These are phyloP conservation scores for Hydropsyche tenuis DNA, from an alignment of 1,140 invertebrate genomes.

Conservation along the genomic window DNA sequence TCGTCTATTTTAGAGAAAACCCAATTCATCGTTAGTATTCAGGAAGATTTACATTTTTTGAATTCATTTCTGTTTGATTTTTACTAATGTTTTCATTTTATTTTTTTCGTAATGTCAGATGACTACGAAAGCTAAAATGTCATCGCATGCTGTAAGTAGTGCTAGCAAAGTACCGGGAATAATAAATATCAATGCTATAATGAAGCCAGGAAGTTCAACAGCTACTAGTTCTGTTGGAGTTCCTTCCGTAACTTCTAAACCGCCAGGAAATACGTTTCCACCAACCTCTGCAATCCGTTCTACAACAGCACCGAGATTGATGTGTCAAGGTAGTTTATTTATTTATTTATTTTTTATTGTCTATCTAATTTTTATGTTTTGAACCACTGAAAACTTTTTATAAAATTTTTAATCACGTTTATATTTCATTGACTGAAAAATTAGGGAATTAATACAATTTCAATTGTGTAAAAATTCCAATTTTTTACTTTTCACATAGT, in stretches of 20 bases:
- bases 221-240: background rate
- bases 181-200: background rate
- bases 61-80: too few relatives aligned
- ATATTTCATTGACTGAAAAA: too few relatives aligned
- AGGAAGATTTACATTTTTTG: background rate
- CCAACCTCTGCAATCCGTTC: background rate
- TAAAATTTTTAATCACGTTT: too few relatives aligned
- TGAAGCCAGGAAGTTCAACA: background rate
- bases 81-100: background rate
- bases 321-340: conserved; percentile 19
- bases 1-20: conserved; percentile 68
- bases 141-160: conserved; percentile 15
- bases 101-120: conserved; percentile 21
- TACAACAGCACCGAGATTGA: conserved; percentile 15
- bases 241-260: conserved; percentile 7
- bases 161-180: conserved; percentile 29
- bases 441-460: too few relatives aligned
- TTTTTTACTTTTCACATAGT: conserved; percentile 37
- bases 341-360: background rate
- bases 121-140: conserved; percentile 8
- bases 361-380: too few relatives aligned
- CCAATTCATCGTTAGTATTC: conserved; percentile 51
- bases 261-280: background rate
- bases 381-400: too few relatives aligned
- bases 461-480: too few relatives aligned